These are phyloP conservation scores for Proisotoma minuta DNA, from an alignment of 2,888 invertebrate genomes.

Conservation along the genomic window DNA sequence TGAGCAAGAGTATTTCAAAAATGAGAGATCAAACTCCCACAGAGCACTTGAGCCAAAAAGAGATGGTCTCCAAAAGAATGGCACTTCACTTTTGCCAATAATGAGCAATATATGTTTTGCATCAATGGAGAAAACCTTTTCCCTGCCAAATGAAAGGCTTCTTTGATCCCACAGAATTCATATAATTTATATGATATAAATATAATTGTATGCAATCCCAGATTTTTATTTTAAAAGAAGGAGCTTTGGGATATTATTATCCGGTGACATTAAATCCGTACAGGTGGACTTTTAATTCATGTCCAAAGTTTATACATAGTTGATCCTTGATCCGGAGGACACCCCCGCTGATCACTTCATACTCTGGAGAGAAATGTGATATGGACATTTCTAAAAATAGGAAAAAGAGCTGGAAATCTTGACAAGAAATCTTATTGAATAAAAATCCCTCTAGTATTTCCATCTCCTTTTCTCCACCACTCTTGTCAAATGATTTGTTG, in stretches of 20 bases:
- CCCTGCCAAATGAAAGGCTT: background rate
- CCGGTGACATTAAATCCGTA: conserved; percentile 40
- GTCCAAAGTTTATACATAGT: background rate
- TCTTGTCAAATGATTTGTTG: conserved; percentile 45
- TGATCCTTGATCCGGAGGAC: conserved; percentile 13
- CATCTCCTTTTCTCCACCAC: conserved; percentile 33
- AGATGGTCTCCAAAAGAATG: background rate
- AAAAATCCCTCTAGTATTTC: conserved; percentile 45
- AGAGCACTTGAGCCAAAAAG: background rate
- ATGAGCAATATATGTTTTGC: conserved; percentile 1
- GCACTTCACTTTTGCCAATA: conserved; percentile 1
- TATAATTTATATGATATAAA: too few species aligned
- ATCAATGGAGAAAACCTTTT: background rate
- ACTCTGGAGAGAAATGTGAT: conserved; percentile 46
- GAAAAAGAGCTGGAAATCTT: conserved; percentile 37
- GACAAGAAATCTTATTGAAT: conserved; percentile 48
- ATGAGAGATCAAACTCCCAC: conserved; percentile 1
- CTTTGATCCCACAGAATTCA: too few species aligned
- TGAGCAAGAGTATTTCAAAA: too few species aligned
- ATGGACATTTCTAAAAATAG: conserved; percentile 31
- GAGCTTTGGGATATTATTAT: conserved; percentile 34
- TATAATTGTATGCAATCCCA: background rate
- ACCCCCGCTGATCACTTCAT: conserved; percentile 48
- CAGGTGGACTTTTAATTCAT: conserved; percentile 34
- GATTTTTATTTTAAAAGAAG: conserved; percentile 26